phyloP scores from a whole-genome alignment of 1,140 invertebrate genomes.

The Notospermus geniculatus region DNA sequence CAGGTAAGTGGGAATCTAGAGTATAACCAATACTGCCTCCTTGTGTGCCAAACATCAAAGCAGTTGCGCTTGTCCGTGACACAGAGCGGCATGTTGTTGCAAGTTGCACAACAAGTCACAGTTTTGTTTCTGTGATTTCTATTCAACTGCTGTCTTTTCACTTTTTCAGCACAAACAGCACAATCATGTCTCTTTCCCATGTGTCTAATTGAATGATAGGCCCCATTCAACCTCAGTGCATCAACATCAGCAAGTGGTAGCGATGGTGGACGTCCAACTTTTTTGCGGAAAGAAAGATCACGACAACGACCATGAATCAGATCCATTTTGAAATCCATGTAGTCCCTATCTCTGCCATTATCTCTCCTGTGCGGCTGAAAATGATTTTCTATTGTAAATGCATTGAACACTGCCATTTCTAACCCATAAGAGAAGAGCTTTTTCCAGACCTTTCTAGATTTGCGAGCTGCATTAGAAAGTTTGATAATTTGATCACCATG shows the following conservation, averaged over 20 bases:
- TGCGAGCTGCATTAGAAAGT: neutral
- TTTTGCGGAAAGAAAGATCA: too few species aligned
- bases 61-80: too few species aligned
- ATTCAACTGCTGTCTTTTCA: neutral
- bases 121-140: neutral
- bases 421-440: neutral
- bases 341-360: neutral
- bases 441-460: constrained; percentile 1
- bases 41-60: too few species aligned
- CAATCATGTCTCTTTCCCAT: neutral
- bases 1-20: too few species aligned
- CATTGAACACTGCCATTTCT: neutral
- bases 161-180: neutral
- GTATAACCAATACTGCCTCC: too few species aligned
- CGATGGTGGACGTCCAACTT: too few species aligned
- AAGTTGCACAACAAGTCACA: too few species aligned
- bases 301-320: neutral
- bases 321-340: neutral
- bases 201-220: neutral
- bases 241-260: neutral
- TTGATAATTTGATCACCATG: neutral
- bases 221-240: neutral
- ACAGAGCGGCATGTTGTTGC: too few species aligned
- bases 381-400: neutral
- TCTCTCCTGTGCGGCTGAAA: constrained; percentile 2